Percentiles rank a stretch among this genome's conserved stretches.
Conservation (phyloP, 2,113 vertebrate genomes). For the Colius striatus region DNA sequence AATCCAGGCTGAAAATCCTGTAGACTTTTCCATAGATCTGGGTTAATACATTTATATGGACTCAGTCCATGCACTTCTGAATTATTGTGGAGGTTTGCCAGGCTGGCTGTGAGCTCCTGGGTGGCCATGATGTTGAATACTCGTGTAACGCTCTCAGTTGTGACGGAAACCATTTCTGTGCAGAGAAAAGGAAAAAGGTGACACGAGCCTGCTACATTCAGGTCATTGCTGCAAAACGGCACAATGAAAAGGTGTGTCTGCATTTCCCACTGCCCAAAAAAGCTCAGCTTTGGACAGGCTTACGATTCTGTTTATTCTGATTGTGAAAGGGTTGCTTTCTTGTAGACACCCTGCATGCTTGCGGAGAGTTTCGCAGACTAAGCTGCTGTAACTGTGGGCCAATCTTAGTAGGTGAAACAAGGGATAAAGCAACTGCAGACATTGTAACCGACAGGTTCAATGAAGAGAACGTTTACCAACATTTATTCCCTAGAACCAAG, state of each 20-base stretch:
- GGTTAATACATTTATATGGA: not conserved
- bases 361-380: not conserved
- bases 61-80: not conserved
- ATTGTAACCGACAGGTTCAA: not conserved
- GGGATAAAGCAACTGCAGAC: not conserved
- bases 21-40: slow-evolving; percentile 74
- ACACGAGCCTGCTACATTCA: not conserved
- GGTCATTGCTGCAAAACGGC: not conserved
- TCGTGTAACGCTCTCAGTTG: not conserved
- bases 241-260: not conserved
- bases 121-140: not conserved
- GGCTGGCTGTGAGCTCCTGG: not conserved
- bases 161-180: slow-evolving; percentile 46
- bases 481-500: not conserved
- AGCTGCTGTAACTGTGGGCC: not conserved
- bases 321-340: not conserved
- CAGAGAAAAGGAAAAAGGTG: slow-evolving; percentile 45
- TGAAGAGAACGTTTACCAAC: not conserved
- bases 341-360: not conserved
- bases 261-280: not conserved
- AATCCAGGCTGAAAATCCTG: slow-evolving; percentile 79
- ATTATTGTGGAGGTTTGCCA: not conserved
- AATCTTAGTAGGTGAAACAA: not conserved
- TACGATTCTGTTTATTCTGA: not conserved
- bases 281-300: fast-evolving